Conservation (phyloP, 2,797 vertebrate species). For the Molossus alvarezi region DNA sequence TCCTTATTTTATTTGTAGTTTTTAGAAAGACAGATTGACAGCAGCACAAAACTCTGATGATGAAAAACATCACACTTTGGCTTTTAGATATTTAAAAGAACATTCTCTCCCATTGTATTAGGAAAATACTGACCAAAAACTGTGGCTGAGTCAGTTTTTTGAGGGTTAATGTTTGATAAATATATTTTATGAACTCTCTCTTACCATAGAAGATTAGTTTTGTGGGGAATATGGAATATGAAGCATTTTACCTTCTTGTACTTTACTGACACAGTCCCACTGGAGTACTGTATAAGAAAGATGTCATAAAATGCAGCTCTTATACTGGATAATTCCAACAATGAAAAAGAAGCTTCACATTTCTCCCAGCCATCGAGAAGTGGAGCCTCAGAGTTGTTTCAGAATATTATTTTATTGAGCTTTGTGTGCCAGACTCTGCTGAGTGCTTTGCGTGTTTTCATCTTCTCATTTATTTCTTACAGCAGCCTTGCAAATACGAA, state of each 20-base stretch:
- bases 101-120: conserved; percentile 1
- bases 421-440: neutral
- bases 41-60: neutral
- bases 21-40: neutral
- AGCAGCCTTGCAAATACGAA: neutral
- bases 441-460: conserved; percentile 8
- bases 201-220: neutral
- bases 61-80: neutral
- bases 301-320: neutral
- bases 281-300: too few species aligned
- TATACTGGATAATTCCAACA: neutral
- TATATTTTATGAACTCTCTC: conserved; percentile 18
- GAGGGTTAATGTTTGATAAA: conserved; percentile 47
- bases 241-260: neutral
- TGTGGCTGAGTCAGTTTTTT: neutral
- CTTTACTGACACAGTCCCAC: neutral
- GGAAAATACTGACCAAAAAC: conserved; percentile 23
- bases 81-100: conserved; percentile 64
- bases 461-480: neutral
- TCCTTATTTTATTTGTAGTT: neutral
- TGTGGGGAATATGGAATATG: neutral
- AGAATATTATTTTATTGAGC: neutral
- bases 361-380: neutral
- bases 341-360: conserved; percentile 22
- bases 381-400: neutral